Evolutionary conservation across 2,888 invertebrate species (phyloP).

Genomic region (Schizaphis graminum): DNA sequence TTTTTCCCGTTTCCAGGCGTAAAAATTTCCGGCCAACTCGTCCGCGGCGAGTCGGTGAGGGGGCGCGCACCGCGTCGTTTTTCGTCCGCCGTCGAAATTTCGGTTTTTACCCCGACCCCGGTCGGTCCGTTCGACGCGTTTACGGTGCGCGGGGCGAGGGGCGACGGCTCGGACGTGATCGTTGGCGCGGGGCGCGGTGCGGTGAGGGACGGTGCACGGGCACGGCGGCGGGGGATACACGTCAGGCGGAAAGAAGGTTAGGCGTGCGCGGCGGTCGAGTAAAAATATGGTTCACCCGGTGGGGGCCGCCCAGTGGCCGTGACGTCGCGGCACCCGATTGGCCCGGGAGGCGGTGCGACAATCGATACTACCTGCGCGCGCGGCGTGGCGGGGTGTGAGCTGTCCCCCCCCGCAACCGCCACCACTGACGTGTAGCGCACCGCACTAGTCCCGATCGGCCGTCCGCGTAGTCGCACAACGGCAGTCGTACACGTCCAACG

Average conservation of each 20-base stretch:
- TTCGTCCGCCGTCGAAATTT: conserved; percentile 14
- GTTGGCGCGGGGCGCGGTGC: not conserved
- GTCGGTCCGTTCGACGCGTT: not conserved
- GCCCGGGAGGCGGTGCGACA: conserved; percentile 57
- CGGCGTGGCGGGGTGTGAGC: conserved; percentile 20
- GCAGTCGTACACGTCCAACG: conserved; percentile 6
- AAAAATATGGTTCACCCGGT: conserved; percentile 56
- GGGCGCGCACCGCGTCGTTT: no score
- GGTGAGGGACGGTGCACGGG: not conserved
- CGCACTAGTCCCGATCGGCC: not conserved
- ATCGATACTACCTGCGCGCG: conserved; percentile 62
- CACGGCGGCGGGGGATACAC: not conserved
- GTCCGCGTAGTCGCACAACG: conserved; percentile 22
- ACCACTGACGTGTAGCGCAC: not conserved
- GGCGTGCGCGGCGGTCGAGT: conserved; percentile 23
- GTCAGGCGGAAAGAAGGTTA: conserved; percentile 10
- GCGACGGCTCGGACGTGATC: not conserved
- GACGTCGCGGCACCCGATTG: conserved; percentile 55
- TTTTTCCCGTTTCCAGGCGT: not conserved
- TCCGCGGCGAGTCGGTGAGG: not conserved
- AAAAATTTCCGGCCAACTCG: not conserved
- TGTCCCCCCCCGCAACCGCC: not conserved
- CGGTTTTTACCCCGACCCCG: not conserved
- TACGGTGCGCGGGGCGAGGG: not conserved
- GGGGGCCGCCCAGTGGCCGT: conserved; percentile 56